Evolutionary conservation across 2,888 invertebrate species (phyloP), one percentile per base, ranked within the genome.

Genomic region (Drosophila lacicola): DNA sequence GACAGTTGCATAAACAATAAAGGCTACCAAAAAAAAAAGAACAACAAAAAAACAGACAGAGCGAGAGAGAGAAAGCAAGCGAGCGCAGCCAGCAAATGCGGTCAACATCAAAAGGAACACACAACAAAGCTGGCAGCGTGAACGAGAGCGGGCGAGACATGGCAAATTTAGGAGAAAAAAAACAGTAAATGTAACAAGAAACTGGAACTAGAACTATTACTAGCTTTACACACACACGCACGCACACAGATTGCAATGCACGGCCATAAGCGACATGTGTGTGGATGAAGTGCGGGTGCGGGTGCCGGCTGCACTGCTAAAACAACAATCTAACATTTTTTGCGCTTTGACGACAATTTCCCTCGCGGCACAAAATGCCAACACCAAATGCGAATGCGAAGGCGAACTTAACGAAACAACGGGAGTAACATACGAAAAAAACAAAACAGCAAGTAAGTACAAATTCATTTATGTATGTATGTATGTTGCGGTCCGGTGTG

Each of bases 1-100:
- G 83, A 84, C 83, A 84, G 83, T 86, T 84, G 86, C 83, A 84
- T 86, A 84, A 84, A 84, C 86, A 84, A 84, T 84, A 84, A 83
- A 70, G 65, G 70, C 58, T 39, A 41, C 64, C 50, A 49, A 70
- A 69, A 58, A 57, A 29, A 47, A 37, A n/a, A 47, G 57, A 44
- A 33, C 33, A 17, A 11, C 6, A 19, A 37, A 14, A 9, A n/a
- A 36, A 33, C 39, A 9, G 25, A 25, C 17, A 56, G 44, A 14
- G 13, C 10, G 21, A 25, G 13, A 33, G n/a, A 11, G n/a, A 44
- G 10, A 54, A 53, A 19, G 64, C 39, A 51, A 62, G 58, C 47
- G 60, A 64, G 46, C 37, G 44, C 70, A 75, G 46, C 56, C 61
- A 70, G 42, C 72, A 67, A 86, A 83, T 83, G 86, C 86, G 83